phyloP scores from a whole-genome alignment of 2,888 invertebrate genomes.

The Epistrophe eligans region DNA sequence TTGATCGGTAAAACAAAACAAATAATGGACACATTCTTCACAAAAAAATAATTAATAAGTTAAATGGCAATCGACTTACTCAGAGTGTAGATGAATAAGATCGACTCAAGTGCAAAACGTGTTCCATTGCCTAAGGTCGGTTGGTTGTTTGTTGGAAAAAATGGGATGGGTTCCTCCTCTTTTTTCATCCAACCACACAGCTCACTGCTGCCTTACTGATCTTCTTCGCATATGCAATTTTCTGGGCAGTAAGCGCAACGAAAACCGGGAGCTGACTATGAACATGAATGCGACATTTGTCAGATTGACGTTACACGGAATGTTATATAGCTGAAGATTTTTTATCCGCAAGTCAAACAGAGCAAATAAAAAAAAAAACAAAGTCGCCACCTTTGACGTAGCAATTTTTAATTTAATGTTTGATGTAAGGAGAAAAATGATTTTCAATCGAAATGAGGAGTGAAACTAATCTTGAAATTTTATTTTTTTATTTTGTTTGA shows the following conservation, averaged over 20 bases:
- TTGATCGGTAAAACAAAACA: too few relatives aligned
- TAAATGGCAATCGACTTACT: background rate
- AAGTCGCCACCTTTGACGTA: conserved; percentile 50
- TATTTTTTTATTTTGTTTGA: conserved; percentile 26
- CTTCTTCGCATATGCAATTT: conserved; percentile 52
- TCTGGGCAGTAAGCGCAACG: conserved; percentile 27
- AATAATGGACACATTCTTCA: too few relatives aligned
- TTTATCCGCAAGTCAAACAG: conserved; percentile 19
- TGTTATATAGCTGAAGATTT: conserved; percentile 20
- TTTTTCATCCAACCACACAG: conserved; percentile 1
- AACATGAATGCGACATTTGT: conserved; percentile 28
- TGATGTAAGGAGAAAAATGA: conserved; percentile 34
- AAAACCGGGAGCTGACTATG: conserved; percentile 45
- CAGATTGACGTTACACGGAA: conserved; percentile 40
- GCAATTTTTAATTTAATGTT: conserved; percentile 45
- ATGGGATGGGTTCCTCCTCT: conserved; percentile 13
- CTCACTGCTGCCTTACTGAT: conserved; percentile 42
- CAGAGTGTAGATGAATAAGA: conserved; percentile 14
- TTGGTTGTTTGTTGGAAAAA: conserved; percentile 20
- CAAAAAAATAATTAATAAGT: background rate
- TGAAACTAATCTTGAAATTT: conserved; percentile 57
- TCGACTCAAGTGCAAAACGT: conserved; percentile 55
- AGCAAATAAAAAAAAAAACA: conserved; percentile 25
- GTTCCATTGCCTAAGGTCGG: conserved; percentile 50
- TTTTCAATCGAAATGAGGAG: conserved; percentile 49